Percentiles rank a stretch among this genome's conserved stretches.
phyloP scores from a whole-genome alignment of 2,113 vertebrate genomes.

The Baryphthengus martii region DNA sequence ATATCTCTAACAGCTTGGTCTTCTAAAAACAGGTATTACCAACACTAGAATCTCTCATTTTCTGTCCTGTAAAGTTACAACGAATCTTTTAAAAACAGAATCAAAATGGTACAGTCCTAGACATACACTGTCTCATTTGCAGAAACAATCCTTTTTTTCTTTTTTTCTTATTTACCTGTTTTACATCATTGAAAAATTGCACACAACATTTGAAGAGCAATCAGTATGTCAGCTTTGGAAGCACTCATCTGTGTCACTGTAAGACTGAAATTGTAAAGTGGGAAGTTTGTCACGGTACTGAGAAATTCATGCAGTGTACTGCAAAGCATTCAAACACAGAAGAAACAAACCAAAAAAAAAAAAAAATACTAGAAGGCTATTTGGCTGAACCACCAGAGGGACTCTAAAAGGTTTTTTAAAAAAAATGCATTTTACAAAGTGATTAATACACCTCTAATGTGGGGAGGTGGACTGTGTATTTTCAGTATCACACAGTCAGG shows the following conservation, averaged over 20 bases:
- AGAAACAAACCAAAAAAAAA: background rate
- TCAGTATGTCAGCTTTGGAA: conserved; percentile 52
- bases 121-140: background rate
- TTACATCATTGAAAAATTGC: conserved; percentile 50
- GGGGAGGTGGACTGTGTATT: background rate
- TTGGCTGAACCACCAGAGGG: background rate
- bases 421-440: background rate
- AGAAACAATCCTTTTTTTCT: background rate
- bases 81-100: background rate
- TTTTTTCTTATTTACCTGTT: conserved; percentile 34
- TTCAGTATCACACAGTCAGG: background rate
- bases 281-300: conserved; percentile 8
- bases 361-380: background rate
- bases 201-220: conserved; percentile 49
- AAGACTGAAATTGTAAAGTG: conserved; percentile 42
- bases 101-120: background rate
- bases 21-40: background rate
- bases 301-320: conserved; percentile 2
- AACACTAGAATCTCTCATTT: background rate
- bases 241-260: conserved; percentile 37
- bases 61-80: background rate
- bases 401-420: background rate
- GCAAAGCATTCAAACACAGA: conserved; percentile 7
- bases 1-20: background rate
- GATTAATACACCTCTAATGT: background rate